phyloP scores from a whole-genome alignment of 2,888 invertebrate species.

The Meteorus colon region DNA sequence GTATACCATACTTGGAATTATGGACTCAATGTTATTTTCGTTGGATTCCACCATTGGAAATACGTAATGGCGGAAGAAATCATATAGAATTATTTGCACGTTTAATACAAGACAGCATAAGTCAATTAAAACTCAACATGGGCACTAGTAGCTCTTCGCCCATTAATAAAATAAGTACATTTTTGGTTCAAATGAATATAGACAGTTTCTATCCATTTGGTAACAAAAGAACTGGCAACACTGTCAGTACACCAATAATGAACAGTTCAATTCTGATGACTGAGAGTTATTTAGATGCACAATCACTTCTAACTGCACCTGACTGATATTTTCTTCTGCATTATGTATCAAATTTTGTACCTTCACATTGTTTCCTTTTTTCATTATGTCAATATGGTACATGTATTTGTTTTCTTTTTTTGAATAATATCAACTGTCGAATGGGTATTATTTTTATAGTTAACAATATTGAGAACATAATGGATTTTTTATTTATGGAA shows the following conservation, averaged over 20 bases:
- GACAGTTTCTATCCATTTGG: constrained; percentile 71
- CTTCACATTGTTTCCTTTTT: not conserved
- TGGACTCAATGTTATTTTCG: constrained; percentile 95
- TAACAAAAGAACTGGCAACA: constrained; percentile 64
- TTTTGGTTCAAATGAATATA: constrained; percentile 66
- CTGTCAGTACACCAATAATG: constrained; percentile 70
- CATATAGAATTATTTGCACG: constrained; percentile 77
- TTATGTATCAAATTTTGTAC: constrained; percentile 34
- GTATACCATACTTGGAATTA: constrained; percentile 79
- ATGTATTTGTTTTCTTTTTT: not conserved
- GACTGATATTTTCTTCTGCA: constrained; percentile 75
- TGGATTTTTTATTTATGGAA: constrained; percentile 1
- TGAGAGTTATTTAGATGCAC: constrained; percentile 80
- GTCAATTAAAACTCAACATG: constrained; percentile 69
- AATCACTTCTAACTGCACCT: constrained; percentile 81
- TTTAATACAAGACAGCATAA: constrained; percentile 74
- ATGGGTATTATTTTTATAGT: constrained; percentile 6
- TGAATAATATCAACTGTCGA: not conserved
- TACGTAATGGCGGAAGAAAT: constrained; percentile 81
- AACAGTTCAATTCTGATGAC: constrained; percentile 79
- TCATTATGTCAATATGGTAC: not conserved
- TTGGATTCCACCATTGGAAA: constrained; percentile 89
- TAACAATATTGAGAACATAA: not conserved
- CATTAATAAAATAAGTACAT: constrained; percentile 64
- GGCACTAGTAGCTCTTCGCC: constrained; percentile 58